Evolutionary conservation across 2,888 invertebrate genomes (phyloP).

Genomic region (Noctua fimbriata): DNA sequence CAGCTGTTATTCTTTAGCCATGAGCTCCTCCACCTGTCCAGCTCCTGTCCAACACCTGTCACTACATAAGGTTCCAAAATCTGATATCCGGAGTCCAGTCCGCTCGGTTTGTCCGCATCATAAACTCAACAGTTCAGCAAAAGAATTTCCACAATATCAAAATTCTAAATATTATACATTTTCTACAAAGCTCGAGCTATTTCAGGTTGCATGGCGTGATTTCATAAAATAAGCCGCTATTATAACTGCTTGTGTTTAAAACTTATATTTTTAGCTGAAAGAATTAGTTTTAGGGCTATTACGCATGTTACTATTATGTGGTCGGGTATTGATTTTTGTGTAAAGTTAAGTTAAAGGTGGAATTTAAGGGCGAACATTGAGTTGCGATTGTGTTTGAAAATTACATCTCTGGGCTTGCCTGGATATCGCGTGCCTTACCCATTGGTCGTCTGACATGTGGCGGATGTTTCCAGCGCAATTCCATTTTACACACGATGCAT

Average conservation of each 20-base stretch:
- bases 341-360: neutral
- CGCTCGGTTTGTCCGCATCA: neutral
- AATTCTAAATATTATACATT: conserved; percentile 46
- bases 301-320: conserved; percentile 36
- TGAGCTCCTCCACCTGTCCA: no score
- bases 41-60: no score
- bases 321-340: conserved; percentile 30
- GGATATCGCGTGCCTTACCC: neutral
- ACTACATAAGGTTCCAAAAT: neutral
- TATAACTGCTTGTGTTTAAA: conserved; percentile 54
- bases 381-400: conserved; percentile 1
- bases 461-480: neutral
- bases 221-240: conserved; percentile 52
- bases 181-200: conserved; percentile 52
- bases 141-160: conserved; percentile 20
- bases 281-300: conserved; percentile 55
- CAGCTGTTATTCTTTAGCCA: no score
- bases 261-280: conserved; percentile 64
- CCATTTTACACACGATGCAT: neutral
- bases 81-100: neutral
- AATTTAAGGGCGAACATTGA: neutral
- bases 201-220: conserved; percentile 62
- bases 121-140: neutral
- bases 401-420: neutral
- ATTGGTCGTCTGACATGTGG: neutral